Percentiles rank a stretch among this genome's conserved stretches.
These are phyloP conservation scores for Rhamnusium bicolor DNA, from an alignment of 2,888 invertebrate genomes.

Conservation along the genomic window DNA sequence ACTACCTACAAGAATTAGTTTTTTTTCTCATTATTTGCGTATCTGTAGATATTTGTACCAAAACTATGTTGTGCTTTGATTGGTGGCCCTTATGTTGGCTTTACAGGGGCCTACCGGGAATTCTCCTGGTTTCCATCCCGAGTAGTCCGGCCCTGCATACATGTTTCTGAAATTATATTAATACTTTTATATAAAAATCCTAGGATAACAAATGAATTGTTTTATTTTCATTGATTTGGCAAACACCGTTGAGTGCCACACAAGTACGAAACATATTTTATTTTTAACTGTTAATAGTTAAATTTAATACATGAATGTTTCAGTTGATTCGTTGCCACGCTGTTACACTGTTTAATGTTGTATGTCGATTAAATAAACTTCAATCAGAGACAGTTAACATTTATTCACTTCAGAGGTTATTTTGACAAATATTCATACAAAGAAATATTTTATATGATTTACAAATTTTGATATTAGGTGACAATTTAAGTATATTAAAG, in stretches of 20 bases:
- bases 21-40: too few species aligned
- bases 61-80: too few species aligned
- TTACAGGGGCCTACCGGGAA: too few species aligned
- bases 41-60: too few species aligned
- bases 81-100: too few species aligned
- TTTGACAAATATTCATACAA: not conserved
- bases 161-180: too few species aligned
- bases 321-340: slow-evolving; percentile 15
- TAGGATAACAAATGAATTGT: not conserved
- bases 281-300: slow-evolving; percentile 1
- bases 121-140: too few species aligned
- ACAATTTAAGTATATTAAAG: too few species aligned
- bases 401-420: slow-evolving; percentile 14
- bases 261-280: slow-evolving; percentile 10
- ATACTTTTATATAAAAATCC: not conserved
- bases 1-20: too few species aligned
- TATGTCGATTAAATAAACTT: not conserved
- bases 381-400: not conserved
- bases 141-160: too few species aligned
- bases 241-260: not conserved
- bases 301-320: not conserved
- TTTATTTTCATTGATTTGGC: slow-evolving; percentile 1
- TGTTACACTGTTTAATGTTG: not conserved
- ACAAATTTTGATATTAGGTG: not conserved
- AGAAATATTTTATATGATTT: not conserved